Percentiles rank a stretch among this genome's conserved stretches.
Evolutionary conservation across 2,797 vertebrate species (phyloP).

Genomic region (Argya squamiceps): DNA sequence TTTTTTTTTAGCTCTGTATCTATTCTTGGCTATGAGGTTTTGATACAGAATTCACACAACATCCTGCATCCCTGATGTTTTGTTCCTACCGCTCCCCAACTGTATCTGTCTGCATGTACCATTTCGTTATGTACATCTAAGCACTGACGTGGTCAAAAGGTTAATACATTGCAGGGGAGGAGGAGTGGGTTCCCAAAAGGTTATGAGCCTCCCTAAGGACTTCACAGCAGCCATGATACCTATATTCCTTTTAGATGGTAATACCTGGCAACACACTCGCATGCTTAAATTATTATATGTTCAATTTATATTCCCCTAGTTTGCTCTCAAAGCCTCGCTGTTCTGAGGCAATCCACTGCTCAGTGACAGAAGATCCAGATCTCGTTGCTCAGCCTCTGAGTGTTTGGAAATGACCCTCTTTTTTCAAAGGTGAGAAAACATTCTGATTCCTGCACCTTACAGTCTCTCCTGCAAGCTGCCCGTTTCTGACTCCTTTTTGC

Average conservation of each 20-base stretch:
- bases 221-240: neutral
- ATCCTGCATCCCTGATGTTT: neutral
- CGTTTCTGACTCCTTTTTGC: neutral
- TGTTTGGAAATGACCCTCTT: neutral
- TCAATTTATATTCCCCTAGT: neutral
- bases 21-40: constrained; percentile 24
- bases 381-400: neutral
- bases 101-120: neutral
- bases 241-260: neutral
- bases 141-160: neutral
- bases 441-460: neutral
- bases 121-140: neutral
- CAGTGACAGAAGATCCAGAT: neutral
- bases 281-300: neutral
- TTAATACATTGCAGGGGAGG: neutral
- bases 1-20: neutral
- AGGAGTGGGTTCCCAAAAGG: constrained; percentile 4
- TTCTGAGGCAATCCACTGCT: neutral
- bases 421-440: neutral
- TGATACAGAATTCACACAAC: neutral
- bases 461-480: neutral
- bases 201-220: neutral
- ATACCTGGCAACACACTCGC: neutral
- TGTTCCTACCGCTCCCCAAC: neutral
- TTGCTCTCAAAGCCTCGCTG: neutral